Percentiles rank a stretch among this genome's conserved stretches.
Evolutionary conservation across 2,113 vertebrate species (phyloP).

Genomic region (Speoplatyrhinus poulsoni): DNA sequence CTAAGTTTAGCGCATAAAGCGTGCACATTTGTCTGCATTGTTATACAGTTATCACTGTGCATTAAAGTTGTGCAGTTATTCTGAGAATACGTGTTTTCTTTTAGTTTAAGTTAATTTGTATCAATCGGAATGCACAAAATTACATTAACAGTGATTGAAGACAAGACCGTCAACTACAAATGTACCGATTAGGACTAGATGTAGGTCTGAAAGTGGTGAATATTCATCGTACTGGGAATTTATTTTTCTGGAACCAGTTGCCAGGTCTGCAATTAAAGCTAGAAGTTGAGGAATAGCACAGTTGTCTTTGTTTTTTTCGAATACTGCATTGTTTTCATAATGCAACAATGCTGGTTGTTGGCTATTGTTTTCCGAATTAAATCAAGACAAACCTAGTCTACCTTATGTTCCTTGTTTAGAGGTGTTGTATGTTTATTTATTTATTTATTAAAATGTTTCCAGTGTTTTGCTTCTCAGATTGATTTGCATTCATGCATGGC

Average conservation of each 20-base stretch:
- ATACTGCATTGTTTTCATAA: neutral
- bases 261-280: constrained; percentile 8
- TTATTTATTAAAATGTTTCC: constrained; percentile 41
- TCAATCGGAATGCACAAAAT: constrained; percentile 18
- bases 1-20: neutral
- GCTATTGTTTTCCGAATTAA: constrained; percentile 2
- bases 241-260: constrained; percentile 27
- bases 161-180: constrained; percentile 25
- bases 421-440: neutral
- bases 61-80: neutral
- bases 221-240: constrained; percentile 19
- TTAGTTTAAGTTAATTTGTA: constrained; percentile 1
- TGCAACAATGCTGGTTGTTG: neutral
- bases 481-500: constrained; percentile 63
- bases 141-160: constrained; percentile 30
- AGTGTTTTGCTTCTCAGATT: constrained; percentile 25
- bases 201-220: constrained; percentile 20
- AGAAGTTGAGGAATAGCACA: neutral
- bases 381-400: constrained; percentile 17
- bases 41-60: constrained; percentile 9
- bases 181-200: constrained; percentile 32
- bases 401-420: constrained; percentile 15
- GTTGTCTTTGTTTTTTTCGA: constrained; percentile 31
- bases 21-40: constrained; percentile 13
- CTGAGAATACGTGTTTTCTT: constrained; percentile 2